Percentiles rank a stretch among this genome's conserved stretches.
phyloP scores from a whole-genome alignment of 1,140 invertebrate species.

The Ips typographus region DNA sequence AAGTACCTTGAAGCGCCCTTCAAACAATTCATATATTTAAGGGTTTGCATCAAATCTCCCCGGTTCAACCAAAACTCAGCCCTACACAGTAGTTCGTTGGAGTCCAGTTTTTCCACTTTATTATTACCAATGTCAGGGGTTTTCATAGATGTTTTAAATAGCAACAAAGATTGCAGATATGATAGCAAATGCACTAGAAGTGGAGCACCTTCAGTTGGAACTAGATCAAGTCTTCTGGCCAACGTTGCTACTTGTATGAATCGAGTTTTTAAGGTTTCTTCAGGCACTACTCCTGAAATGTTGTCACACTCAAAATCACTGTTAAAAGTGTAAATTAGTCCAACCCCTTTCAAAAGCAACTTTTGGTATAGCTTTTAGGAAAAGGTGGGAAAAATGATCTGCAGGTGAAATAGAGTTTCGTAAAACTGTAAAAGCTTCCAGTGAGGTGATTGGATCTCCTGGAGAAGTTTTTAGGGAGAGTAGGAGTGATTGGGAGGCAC shows the following conservation, averaged over 20 bases:
- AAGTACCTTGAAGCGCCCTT: conserved; percentile 68
- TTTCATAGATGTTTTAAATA: conserved; percentile 64
- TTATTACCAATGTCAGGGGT: conserved; percentile 69
- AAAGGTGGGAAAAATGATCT: conserved; percentile 69
- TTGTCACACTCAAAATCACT: too few relatives aligned
- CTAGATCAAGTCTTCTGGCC: conserved; percentile 73
- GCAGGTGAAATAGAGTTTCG: conserved; percentile 62
- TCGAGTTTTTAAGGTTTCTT: conserved; percentile 78
- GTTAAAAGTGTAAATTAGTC: not conserved
- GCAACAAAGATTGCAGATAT: conserved; percentile 77
- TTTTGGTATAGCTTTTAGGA: conserved; percentile 74
- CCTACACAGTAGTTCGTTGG: conserved; percentile 83
- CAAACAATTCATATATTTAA: conserved; percentile 88
- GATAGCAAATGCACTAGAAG: conserved; percentile 83
- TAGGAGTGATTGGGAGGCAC: conserved; percentile 83
- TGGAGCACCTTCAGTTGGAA: conserved; percentile 75
- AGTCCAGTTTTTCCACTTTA: conserved; percentile 70
- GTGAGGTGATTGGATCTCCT: conserved; percentile 59
- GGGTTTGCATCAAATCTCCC: conserved; percentile 78
- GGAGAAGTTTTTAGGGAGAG: conserved; percentile 67
- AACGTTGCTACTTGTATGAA: conserved; percentile 77
- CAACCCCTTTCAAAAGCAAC: conserved; percentile 68
- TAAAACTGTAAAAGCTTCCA: conserved; percentile 73
- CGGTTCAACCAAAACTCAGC: conserved; percentile 86
- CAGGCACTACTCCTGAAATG: conserved; percentile 70